Percentiles rank a stretch among this genome's conserved stretches.
These are phyloP conservation scores for Nematolebias whitei DNA, from an alignment of 2,113 vertebrate genomes.

Conservation along the genomic window DNA sequence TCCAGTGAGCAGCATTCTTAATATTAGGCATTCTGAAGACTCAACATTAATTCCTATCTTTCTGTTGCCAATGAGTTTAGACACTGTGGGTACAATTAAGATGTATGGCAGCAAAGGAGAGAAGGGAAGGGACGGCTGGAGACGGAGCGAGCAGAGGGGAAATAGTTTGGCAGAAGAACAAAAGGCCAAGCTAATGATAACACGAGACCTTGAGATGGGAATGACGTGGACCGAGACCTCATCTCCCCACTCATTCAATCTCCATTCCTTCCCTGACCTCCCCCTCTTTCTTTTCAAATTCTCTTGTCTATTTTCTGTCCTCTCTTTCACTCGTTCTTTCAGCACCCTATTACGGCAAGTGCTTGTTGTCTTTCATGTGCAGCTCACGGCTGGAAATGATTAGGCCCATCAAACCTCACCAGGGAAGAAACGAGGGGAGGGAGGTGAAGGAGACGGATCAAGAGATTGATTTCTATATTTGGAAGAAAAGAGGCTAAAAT, in stretches of 20 bases:
- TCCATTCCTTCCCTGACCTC: slow-evolving; percentile 65
- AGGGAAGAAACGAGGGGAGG: slow-evolving; percentile 47
- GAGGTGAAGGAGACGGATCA: slow-evolving; percentile 42
- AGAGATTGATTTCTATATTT: slow-evolving; percentile 73
- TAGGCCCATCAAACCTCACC: slow-evolving; percentile 69
- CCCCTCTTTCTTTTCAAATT: slow-evolving; percentile 40
- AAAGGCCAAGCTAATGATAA: slow-evolving; percentile 69
- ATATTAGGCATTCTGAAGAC: slow-evolving; percentile 42
- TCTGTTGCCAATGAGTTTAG: slow-evolving; percentile 44
- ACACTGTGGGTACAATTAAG: slow-evolving; percentile 62
- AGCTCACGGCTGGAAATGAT: slow-evolving; percentile 77
- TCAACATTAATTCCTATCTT: slow-evolving; percentile 57
- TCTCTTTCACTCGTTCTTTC: slow-evolving; percentile 57
- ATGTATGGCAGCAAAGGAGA: slow-evolving; percentile 45
- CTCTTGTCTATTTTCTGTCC: slow-evolving; percentile 41
- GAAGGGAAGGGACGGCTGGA: slow-evolving; percentile 28
- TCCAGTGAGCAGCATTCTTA: slow-evolving; percentile 54
- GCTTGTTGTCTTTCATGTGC: slow-evolving; percentile 76
- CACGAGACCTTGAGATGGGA: slow-evolving; percentile 65
- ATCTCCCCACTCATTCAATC: slow-evolving; percentile 47
- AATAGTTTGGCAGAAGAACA: slow-evolving; percentile 66
- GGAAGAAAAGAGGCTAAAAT: slow-evolving; percentile 66
- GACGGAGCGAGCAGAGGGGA: neutral
- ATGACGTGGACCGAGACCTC: slow-evolving; percentile 42
- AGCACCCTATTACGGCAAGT: slow-evolving; percentile 75